Evolutionary conservation across 2,113 vertebrate species (phyloP), one percentile per base, ranked within the genome.

Genomic region (Trematomus loennbergii): DNA sequence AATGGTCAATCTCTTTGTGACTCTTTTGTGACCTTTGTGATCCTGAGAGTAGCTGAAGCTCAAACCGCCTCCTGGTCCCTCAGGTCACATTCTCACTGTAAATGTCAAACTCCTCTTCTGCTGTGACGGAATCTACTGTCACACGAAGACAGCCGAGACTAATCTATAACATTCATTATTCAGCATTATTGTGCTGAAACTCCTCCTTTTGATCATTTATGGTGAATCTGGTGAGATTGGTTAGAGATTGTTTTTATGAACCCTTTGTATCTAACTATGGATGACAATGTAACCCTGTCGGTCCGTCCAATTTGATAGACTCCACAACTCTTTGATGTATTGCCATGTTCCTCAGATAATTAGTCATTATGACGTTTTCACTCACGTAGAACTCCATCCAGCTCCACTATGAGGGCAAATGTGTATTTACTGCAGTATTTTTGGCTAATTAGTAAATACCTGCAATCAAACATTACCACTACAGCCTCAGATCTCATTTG

Each of bases 11-110:
- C 15, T 43, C 46, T 65, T 45, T 53, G 49, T 62, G 54, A 12
- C 2, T 60, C 61, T 49, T 71, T 33, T 55, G 66, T 67, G 82
- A 71, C 54, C 58, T 62, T 73, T 78, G 49, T 55, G 40, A 72
- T 72, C 48, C 12, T 22, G 50, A 58, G 64, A 77, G 22, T 48
- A 46, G 61, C 76, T 12, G 62, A 69, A 72, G 43, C 50, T 80
- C 18, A 29, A 40, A 43, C 10, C 0, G 16, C 16, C 49, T 12
- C 3, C 25, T 15, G 13, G 10, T 72, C 48, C 72, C 61, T 70
- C 9, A 12, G 66, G 60, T 67, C 66, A 18, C 25, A 76, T 9
- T 64, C 12, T 78, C 69, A 29, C 13, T 45, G 55, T 10, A 55
- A 75, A 84, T 54, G 60, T 60, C 43, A 71, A 22, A 1, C 36